Base-by-base conservation (phyloP, 2,888 invertebrate species). In the Cataglyphis livida region DNA sequence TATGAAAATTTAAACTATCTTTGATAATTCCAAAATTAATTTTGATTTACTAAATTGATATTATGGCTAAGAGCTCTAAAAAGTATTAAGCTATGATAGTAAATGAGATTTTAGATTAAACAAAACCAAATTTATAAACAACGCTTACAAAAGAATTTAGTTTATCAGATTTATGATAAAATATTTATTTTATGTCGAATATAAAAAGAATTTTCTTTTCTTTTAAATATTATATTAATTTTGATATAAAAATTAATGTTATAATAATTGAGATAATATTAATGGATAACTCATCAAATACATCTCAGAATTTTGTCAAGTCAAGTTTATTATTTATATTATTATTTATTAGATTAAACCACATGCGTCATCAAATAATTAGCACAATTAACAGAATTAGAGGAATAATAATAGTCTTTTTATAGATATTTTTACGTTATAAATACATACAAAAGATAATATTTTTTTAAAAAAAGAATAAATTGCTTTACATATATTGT, bases 261-360 rank as follows among this genome's bases (percentile, higher is more conserved):
- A 35, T 35, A n/a, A 25, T 32, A 12, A 32, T 5, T n/a, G 7
- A 51, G 2, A 51, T 51, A 7, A 51, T 18, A 6, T 48, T 48
- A 48, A 51, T 0, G 0, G 7, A n/a, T 51, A 51, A 48, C n/a
- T 51, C n/a, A 51, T 25, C 25, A 51, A 51, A 1, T 18, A 48
- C 6, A 18, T 48, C 4, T 48, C 1, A 18, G 48, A 48, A 7
- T 51, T n/a, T 51, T 51, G 7, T n/a, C 48, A 48, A 41, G 41
- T 41, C 41, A 41, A n/a, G 21, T 57, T 21, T 21, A 57, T 25
- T 57, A 51, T 32, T 70, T 51, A 32, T 32, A 51, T 32, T 28
- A 51, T 68, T 70, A 35, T 54, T 70, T 54, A 54, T 71, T 71
- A 57, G 57, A 28, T 44, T 73, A 21, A 54, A 61, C 35, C 0